Conservation (phyloP, 92 coral and sea anemone genomes). For the Siderastrea radians region DNA sequence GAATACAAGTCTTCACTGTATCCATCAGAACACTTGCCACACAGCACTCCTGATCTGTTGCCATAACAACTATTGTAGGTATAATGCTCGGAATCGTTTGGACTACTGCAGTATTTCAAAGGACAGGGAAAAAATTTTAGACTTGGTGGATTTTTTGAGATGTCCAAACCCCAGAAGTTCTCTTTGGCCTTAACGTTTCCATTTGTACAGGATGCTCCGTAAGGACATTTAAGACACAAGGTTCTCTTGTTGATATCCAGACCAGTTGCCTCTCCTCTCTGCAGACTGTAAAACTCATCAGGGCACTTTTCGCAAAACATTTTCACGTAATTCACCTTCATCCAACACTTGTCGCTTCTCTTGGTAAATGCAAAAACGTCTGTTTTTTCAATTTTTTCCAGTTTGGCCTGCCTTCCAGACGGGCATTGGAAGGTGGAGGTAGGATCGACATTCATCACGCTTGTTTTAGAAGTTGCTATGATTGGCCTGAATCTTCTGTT, state of each 20-base stretch:
- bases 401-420: neutral
- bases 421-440: conserved; percentile 36
- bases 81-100: neutral
- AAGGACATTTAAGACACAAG: conserved; percentile 37
- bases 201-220: conserved; percentile 40
- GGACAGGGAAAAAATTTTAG: conserved; percentile 63
- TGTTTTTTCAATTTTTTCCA: neutral
- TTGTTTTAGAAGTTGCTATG: conserved; percentile 37
- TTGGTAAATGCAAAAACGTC: neutral
- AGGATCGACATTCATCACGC: conserved; percentile 28
- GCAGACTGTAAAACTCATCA: conserved; percentile 51
- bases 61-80: conserved; percentile 61
- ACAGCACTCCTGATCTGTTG: conserved; percentile 61
- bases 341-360: conserved; percentile 2
- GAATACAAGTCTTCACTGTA: conserved; percentile 56
- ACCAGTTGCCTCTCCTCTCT: conserved; percentile 36
- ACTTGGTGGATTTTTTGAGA: neutral
- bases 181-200: conserved; percentile 46
- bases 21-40: conserved; percentile 69
- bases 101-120: conserved; percentile 35
- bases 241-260: neutral
- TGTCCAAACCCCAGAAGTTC: conserved; percentile 66
- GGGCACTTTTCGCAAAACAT: conserved; percentile 57
- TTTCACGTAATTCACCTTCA: conserved; percentile 21
- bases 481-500: conserved; percentile 14